A percentile compares a stretch with the other conserved stretches of the same genome.
These are phyloP conservation scores for Leucophenga maculata DNA, from an alignment of 2,888 invertebrate species.

Conservation along the genomic window DNA sequence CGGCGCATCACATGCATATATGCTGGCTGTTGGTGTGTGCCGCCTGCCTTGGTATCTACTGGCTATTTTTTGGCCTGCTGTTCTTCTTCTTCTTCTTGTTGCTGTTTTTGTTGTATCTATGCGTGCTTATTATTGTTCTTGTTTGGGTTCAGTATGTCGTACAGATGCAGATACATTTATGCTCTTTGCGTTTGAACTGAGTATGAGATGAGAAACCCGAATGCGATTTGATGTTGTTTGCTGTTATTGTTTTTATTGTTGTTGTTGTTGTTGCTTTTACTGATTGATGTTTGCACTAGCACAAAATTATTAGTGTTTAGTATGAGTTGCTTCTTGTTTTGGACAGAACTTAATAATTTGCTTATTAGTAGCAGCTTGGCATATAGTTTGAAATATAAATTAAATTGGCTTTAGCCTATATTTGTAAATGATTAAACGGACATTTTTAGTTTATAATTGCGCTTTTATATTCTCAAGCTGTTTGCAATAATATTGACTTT, in stretches of 20 bases:
- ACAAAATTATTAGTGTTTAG: no score
- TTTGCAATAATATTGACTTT: no score
- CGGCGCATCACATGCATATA: neutral
- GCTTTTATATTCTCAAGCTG: no score
- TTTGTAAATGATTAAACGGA: no score
- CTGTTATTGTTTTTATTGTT: conserved; percentile 5
- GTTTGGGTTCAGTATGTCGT: conserved; percentile 11
- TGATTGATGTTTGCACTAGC: conserved; percentile 15
- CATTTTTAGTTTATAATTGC: no score
- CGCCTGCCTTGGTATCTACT: conserved; percentile 2
- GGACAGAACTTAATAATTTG: no score
- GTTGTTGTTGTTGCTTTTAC: neutral
- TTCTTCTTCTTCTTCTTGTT: neutral
- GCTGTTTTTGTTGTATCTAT: conserved; percentile 11
- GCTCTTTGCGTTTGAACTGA: neutral
- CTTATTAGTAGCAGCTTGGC: no score
- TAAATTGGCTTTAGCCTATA: no score
- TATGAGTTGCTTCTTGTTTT: no score
- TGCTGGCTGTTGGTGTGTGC: neutral
- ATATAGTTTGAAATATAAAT: no score
- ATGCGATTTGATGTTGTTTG: conserved; percentile 19
- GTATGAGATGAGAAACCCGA: no score
- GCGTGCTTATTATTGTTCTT: conserved; percentile 1
- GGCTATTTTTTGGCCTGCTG: neutral
- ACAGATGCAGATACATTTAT: conserved; percentile 12